These are phyloP conservation scores for Tyrannus savana DNA, from an alignment of 2,113 vertebrate genomes.

Conservation along the genomic window DNA sequence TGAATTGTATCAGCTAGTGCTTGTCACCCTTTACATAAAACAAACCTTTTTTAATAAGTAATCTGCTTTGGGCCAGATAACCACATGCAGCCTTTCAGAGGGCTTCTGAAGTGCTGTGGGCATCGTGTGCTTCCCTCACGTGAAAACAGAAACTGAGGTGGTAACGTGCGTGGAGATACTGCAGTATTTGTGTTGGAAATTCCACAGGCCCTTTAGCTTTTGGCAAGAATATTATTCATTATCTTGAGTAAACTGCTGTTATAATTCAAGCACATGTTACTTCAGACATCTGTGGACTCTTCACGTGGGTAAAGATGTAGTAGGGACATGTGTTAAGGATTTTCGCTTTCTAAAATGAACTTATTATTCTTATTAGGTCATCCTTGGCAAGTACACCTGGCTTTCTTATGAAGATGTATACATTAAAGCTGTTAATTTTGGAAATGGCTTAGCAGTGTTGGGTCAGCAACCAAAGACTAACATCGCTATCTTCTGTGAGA, in stretches of 20 bases:
- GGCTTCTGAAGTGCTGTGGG: neutral
- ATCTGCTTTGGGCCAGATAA: neutral
- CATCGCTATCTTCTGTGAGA: constrained; percentile 97
- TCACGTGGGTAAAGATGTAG: neutral
- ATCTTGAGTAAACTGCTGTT: neutral
- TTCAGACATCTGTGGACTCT: neutral
- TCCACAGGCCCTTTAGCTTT: neutral
- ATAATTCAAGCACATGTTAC: neutral
- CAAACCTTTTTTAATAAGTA: neutral
- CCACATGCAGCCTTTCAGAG: fast-evolving
- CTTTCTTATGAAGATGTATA: constrained; percentile 85
- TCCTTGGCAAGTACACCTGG: constrained; percentile 92
- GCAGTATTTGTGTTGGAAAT: neutral
- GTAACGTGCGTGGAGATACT: fast-evolving
- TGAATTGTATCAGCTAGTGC: neutral
- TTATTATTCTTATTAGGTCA: constrained; percentile 77
- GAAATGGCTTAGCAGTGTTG: constrained; percentile 85
- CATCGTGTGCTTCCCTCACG: neutral
- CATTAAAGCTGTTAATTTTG: constrained; percentile 80
- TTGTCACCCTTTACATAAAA: neutral
- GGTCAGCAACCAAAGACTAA: constrained; percentile 88
- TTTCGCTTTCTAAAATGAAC: neutral
- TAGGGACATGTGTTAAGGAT: neutral
- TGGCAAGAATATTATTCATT: neutral
- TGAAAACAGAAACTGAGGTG: neutral